Evolutionary conservation across 2,888 invertebrate species (phyloP).

Genomic region (Physocephala rufipes): DNA sequence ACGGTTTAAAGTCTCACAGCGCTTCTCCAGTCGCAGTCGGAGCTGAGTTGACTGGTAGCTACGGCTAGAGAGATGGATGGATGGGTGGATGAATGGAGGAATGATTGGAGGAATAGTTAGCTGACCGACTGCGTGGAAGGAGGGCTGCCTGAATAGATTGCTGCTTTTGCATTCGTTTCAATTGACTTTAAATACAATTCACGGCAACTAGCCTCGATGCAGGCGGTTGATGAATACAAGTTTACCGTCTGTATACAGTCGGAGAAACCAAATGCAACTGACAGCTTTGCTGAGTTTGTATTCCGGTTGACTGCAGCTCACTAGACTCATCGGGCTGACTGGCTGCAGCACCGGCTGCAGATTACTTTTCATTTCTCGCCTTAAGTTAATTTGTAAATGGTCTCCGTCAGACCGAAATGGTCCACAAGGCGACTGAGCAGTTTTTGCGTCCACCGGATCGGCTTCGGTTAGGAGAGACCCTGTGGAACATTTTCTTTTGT

Average conservation of each 20-base stretch:
- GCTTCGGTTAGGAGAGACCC: background rate
- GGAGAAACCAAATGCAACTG: constrained; percentile 7
- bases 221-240: constrained; percentile 1
- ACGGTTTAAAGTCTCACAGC: background rate
- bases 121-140: background rate
- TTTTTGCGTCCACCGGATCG: background rate
- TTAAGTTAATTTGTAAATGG: constrained; percentile 59
- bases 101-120: background rate
- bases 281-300: background rate
- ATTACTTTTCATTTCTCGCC: constrained; percentile 48
- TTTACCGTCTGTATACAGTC: background rate
- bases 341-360: constrained; percentile 18
- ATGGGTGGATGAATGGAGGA: background rate
- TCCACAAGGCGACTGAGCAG: background rate
- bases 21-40: no score
- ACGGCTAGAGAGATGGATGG: no score
- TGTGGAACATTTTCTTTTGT: constrained; percentile 24
- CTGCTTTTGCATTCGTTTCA: constrained; percentile 31
- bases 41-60: no score
- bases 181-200: constrained; percentile 56
- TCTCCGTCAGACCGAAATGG: constrained; percentile 9
- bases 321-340: background rate
- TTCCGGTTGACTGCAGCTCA: background rate
- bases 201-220: constrained; percentile 34
- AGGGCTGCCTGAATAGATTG: background rate